Base-by-base conservation (phyloP, 1,140 invertebrate species). In the Triops longicaudatus region DNA sequence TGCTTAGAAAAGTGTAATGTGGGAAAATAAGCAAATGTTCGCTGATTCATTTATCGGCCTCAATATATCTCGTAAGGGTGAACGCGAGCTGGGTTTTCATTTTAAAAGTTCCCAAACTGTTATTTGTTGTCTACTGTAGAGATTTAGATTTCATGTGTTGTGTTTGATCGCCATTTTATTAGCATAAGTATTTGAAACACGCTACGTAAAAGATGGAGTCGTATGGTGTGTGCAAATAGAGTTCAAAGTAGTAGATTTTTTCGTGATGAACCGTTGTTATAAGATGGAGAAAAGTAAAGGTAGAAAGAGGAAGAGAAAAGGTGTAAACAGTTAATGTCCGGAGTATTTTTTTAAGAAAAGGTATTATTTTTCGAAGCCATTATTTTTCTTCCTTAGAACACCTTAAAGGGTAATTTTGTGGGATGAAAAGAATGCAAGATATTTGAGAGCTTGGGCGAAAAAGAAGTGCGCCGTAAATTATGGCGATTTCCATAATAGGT, bases 381-480 rank as follows among this genome's bases (percentile, higher is more conserved):
- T 63, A 63, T 63, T 63, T 63, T 63, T 37, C 31, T 37, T 63
- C 50, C n/a, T 63, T 14, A 63, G 10, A 63, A 63, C 50, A 63
- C 50, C 10, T 63, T 63, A 63, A 22, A 22, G 50, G 14, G 14
- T n/a, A 63, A 6, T 17, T 17, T 63, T 63, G 50, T 63, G 50
- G 50, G 50, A 63, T 63, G 50, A 63, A 63, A 63, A 63, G 50
- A 63, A 63, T 63, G 50, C 50, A 63, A 63, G 50, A 63, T 63
- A 63, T 63, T 63, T 63, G 50, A 37, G 31, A 63, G 50, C 50
- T 63, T 63, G 50, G 14, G 11, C 50, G 50, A 63, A 63, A 37
- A 63, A 63, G 50, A 63, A 63, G 50, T 63, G 17, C 22, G 50
- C 17, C 50, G 50, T 63, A 63, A 63, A 63, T 63, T 63, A 63